Percentiles rank a stretch among this genome's conserved stretches.
phyloP scores from a whole-genome alignment of 2,797 vertebrate species.

The Clangula hyemalis region DNA sequence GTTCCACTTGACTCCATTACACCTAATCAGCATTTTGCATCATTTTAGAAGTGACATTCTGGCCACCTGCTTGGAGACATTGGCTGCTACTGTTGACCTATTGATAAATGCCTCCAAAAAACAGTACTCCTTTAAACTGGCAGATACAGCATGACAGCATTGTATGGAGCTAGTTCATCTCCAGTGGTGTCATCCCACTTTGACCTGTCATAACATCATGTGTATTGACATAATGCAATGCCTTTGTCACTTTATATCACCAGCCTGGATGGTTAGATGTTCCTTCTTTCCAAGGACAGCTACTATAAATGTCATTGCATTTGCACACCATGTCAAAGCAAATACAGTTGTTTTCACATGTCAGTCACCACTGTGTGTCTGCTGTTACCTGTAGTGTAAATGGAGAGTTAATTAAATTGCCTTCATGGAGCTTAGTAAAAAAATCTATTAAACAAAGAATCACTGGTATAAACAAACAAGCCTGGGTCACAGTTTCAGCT shows the following conservation, averaged over 20 bases:
- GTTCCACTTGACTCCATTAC: background rate
- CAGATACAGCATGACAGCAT: background rate
- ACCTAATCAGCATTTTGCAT: background rate
- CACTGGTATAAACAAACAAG: slow-evolving; percentile 43
- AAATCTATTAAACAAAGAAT: slow-evolving; percentile 55
- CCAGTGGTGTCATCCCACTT: background rate
- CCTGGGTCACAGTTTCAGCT: background rate
- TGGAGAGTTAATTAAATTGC: slow-evolving; percentile 28
- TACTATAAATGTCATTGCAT: background rate
- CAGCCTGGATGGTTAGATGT: background rate
- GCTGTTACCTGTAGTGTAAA: slow-evolving; percentile 6
- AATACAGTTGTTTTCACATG: background rate
- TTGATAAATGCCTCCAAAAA: background rate
- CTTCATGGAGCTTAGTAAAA: background rate
- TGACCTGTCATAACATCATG: background rate
- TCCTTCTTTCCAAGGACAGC: background rate
- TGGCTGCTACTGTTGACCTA: background rate
- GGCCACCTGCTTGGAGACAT: background rate
- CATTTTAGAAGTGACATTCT: background rate
- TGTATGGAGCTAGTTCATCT: background rate
- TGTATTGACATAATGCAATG: background rate
- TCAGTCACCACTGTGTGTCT: background rate
- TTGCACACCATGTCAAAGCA: background rate
- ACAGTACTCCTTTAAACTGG: background rate
- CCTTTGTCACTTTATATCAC: background rate